Evolutionary conservation across 2,888 invertebrate genomes (phyloP).

Genomic region (Synanthedon myopaeformis): DNA sequence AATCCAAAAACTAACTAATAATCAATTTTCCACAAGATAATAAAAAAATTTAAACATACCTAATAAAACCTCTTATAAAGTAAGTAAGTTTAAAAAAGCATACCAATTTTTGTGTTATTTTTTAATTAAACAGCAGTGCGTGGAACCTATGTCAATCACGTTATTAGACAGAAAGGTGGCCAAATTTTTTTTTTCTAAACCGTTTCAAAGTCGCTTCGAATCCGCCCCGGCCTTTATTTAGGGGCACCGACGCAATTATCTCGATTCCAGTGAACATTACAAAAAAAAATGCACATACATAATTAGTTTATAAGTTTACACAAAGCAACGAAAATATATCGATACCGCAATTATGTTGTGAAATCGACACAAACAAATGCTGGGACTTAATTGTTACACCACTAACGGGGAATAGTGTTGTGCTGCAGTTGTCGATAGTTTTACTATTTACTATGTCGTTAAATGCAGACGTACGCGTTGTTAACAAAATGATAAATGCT

Average conservation of each 20-base stretch:
- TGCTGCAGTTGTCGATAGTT: constrained; percentile 9
- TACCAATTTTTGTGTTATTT: background rate
- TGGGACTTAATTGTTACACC: constrained; percentile 33
- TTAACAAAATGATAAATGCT: too few relatives aligned
- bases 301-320: constrained; percentile 65
- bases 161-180: constrained; percentile 45
- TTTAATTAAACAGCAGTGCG: constrained; percentile 29
- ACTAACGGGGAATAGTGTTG: constrained; percentile 23
- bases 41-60: too few relatives aligned
- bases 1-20: too few relatives aligned
- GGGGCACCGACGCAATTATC: constrained; percentile 48
- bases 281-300: constrained; percentile 32
- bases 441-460: background rate
- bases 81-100: too few relatives aligned
- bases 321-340: constrained; percentile 43
- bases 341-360: constrained; percentile 51
- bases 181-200: constrained; percentile 21
- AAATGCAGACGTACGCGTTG: too few relatives aligned
- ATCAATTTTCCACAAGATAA: too few relatives aligned
- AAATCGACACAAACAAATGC: constrained; percentile 55
- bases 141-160: constrained; percentile 54
- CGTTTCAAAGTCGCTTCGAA: constrained; percentile 1
- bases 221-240: constrained; percentile 21
- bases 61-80: too few relatives aligned
- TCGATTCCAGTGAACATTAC: constrained; percentile 18